Conservation (phyloP, 2,113 vertebrate genomes). For the Saccopteryx leptura region DNA sequence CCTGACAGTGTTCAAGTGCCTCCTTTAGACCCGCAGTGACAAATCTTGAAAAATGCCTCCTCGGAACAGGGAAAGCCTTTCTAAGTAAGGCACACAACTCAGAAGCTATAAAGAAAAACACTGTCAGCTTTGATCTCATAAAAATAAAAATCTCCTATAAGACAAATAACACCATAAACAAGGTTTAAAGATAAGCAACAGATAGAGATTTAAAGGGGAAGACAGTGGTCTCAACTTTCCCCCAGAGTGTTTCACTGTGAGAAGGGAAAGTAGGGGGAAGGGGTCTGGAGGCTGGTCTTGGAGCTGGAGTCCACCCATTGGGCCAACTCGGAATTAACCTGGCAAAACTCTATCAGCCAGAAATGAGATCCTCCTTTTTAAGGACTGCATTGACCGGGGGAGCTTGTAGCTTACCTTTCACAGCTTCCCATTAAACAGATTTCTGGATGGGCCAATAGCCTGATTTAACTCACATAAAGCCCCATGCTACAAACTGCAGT, state of each 20-base stretch:
- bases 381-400: neutral
- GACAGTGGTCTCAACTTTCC: neutral
- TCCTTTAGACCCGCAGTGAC: neutral
- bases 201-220: neutral
- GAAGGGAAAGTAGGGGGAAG: neutral
- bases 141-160: slow-evolving; percentile 21
- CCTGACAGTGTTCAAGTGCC: neutral
- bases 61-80: neutral
- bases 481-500: neutral
- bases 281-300: neutral
- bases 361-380: neutral
- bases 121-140: slow-evolving; percentile 25
- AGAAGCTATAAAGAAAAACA: neutral
- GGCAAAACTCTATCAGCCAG: neutral
- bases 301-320: neutral
- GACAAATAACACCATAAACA: neutral
- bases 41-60: neutral
- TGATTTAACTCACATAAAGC: no score
- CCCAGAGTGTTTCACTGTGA: neutral
- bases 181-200: neutral
- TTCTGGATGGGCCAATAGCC: neutral
- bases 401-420: neutral
- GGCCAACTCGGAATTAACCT: neutral
- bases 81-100: neutral
- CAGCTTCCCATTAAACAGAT: neutral